phyloP scores from a whole-genome alignment of 2,888 invertebrate species.

The Rhopalosiphum nymphaeae region DNA sequence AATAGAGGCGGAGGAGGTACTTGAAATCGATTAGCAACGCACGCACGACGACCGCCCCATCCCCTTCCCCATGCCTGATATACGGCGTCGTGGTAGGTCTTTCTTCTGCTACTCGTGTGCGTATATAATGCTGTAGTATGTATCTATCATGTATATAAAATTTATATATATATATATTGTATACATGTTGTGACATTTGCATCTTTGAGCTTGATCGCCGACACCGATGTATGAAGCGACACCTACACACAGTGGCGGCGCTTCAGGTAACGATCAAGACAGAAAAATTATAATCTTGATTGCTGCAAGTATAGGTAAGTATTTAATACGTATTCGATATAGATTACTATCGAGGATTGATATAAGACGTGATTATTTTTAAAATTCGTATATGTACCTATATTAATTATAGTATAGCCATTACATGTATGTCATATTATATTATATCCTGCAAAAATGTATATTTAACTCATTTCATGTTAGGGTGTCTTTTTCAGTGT shows the following conservation, averaged over 20 bases:
- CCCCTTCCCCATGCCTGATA: neutral
- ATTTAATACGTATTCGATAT: neutral
- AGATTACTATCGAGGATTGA: neutral
- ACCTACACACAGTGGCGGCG: slow-evolving; percentile 15
- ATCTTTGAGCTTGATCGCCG: slow-evolving; percentile 12
- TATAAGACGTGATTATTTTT: neutral
- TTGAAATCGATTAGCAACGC: slow-evolving; percentile 65
- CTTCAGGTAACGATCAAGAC: neutral
- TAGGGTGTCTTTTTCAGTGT: neutral
- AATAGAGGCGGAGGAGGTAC: slow-evolving; percentile 49
- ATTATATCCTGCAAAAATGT: neutral
- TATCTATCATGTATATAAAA: too few species aligned
- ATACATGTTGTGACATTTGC: slow-evolving; percentile 43
- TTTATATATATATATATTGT: neutral
- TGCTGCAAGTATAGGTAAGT: neutral
- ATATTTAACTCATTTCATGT: neutral
- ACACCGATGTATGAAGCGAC: slow-evolving; percentile 15
- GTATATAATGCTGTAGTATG: neutral
- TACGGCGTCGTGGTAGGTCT: slow-evolving; percentile 37
- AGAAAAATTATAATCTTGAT: neutral
- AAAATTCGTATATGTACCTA: neutral
- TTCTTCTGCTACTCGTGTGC: neutral
- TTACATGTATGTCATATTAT: neutral
- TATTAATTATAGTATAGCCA: neutral
- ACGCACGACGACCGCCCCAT: slow-evolving; percentile 53